These are phyloP conservation scores for Cheilosia vernalis DNA, from an alignment of 2,888 invertebrate genomes.

Conservation along the genomic window DNA sequence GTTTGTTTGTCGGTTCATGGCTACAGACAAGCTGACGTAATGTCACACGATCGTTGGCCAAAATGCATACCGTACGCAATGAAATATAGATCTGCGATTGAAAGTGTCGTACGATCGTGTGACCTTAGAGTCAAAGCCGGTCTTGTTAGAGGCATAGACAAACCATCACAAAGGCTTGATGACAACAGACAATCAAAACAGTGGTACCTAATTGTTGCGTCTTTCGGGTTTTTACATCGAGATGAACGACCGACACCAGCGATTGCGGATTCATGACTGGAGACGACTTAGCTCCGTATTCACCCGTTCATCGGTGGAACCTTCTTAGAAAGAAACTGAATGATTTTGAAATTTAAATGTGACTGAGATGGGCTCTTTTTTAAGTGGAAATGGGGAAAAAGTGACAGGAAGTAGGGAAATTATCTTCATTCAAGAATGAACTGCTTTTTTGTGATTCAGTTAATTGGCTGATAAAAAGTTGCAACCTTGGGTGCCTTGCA, in stretches of 20 bases:
- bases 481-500: no score
- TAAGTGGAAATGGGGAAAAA: no score
- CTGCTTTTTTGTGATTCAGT: no score
- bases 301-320: no score
- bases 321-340: no score
- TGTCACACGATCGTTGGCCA: conserved; percentile 2
- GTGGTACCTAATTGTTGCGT: neutral
- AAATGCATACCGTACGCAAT: neutral
- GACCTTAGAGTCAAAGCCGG: conserved; percentile 23
- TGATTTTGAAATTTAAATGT: no score
- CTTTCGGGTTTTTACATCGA: neutral
- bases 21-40: conserved; percentile 5
- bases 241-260: neutral
- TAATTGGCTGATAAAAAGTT: no score
- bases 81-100: neutral
- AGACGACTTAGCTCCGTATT: no score
- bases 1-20: neutral
- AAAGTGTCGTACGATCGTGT: neutral
- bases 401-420: no score
- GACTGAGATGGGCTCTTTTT: no score
- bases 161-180: neutral
- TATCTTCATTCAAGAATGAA: no score
- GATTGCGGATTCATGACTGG: neutral
- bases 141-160: conserved; percentile 2
- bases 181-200: neutral